These are phyloP conservation scores for Pantherophis guttatus DNA, from an alignment of 2,113 vertebrate species.

Conservation along the genomic window DNA sequence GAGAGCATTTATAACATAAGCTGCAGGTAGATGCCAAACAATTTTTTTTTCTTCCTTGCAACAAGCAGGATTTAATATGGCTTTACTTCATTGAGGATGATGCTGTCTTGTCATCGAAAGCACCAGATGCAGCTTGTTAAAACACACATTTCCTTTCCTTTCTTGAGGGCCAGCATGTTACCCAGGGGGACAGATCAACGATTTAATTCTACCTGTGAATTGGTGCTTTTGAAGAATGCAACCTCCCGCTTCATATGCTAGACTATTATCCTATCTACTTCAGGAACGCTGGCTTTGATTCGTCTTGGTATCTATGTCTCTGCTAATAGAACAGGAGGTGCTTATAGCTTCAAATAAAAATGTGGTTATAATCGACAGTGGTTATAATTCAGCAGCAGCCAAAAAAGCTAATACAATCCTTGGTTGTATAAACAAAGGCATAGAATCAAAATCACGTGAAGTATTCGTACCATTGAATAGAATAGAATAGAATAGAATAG, in stretches of 20 bases:
- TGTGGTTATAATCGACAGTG: background rate
- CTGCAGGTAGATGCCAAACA: constrained; percentile 1
- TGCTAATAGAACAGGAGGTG: background rate
- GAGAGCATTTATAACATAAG: background rate
- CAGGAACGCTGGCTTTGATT: background rate
- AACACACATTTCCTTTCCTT: background rate
- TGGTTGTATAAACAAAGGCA: too few species aligned
- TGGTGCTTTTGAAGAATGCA: background rate
- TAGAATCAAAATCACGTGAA: too few species aligned
- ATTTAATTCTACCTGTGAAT: background rate
- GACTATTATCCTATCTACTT: background rate
- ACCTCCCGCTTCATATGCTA: background rate
- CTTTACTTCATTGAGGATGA: constrained; percentile 21
- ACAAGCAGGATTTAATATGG: background rate
- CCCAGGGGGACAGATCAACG: constrained; percentile 4
- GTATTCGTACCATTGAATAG: too few species aligned
- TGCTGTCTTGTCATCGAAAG: constrained; percentile 2
- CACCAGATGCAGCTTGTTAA: constrained; percentile 7
- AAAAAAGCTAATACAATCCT: too few species aligned
- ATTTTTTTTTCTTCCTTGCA: constrained; percentile 6
- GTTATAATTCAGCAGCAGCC: background rate
- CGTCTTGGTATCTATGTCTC: background rate
- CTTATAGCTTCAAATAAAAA: background rate
- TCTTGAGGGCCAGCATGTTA: background rate
- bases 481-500: too few species aligned